These are phyloP conservation scores for Drosophila aff. DNA, from an alignment of 1,140 invertebrate species.

Conservation along the genomic window DNA sequence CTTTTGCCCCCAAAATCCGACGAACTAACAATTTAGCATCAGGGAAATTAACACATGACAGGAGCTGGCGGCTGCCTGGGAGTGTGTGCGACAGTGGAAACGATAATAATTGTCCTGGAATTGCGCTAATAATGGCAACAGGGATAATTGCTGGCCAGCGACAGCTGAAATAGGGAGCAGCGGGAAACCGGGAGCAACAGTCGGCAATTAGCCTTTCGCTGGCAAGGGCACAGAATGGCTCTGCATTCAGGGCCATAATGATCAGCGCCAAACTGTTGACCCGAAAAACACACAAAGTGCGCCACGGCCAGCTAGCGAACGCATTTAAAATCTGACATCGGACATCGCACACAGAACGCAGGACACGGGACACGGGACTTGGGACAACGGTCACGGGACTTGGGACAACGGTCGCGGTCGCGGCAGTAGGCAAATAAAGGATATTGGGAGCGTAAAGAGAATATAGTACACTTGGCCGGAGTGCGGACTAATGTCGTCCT, in stretches of 20 bases:
- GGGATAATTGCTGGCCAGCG: slow-evolving; percentile 62
- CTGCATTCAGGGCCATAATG: slow-evolving; percentile 40
- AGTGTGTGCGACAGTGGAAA: slow-evolving; percentile 38
- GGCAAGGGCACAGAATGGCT: slow-evolving; percentile 30
- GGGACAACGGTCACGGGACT: neutral
- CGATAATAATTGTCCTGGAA: slow-evolving; percentile 71
- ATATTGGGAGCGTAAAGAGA: slow-evolving; percentile 25
- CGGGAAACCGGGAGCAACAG: slow-evolving; percentile 39
- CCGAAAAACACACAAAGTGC: slow-evolving; percentile 53
- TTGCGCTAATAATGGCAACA: slow-evolving; percentile 73
- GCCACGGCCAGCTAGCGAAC: slow-evolving; percentile 13
- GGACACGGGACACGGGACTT: neutral
- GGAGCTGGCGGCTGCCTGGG: slow-evolving; percentile 8
- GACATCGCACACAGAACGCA: neutral
- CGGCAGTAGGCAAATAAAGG: slow-evolving; percentile 38
- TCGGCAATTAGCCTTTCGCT: slow-evolving; percentile 52
- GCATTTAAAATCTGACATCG: slow-evolving; percentile 34
- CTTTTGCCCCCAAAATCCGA: slow-evolving; percentile 23
- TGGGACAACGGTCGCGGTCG: neutral
- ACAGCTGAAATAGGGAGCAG: slow-evolving; percentile 11
- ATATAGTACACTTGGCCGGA: slow-evolving; percentile 26
- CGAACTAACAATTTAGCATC: slow-evolving; percentile 40
- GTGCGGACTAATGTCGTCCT: slow-evolving; percentile 11
- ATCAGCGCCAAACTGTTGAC: slow-evolving; percentile 58
- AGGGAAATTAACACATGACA: slow-evolving; percentile 10